These are phyloP conservation scores for Glossosoma conforme DNA, from an alignment of 1,140 invertebrate species.

Conservation along the genomic window DNA sequence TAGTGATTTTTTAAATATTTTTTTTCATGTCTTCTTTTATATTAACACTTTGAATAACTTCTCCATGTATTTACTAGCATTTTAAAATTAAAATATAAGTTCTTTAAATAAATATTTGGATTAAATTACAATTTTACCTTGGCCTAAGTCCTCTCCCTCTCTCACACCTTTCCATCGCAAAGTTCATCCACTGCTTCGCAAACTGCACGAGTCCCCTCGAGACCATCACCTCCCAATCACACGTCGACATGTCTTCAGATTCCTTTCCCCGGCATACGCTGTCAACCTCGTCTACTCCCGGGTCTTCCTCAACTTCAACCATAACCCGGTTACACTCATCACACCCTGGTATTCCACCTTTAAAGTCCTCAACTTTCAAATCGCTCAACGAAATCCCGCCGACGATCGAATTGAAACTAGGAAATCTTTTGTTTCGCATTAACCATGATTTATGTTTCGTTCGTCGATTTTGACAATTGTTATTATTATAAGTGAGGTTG, in stretches of 20 bases:
- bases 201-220: slow-evolving; percentile 62
- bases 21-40: too few relatives aligned
- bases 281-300: slow-evolving; percentile 7
- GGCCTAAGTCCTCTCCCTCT: slow-evolving; percentile 75
- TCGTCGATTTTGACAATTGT: too few relatives aligned
- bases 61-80: too few relatives aligned
- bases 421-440: slow-evolving; percentile 9
- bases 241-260: slow-evolving; percentile 6
- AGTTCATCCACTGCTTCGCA: slow-evolving; percentile 82
- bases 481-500: slow-evolving; percentile 7
- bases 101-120: too few relatives aligned
- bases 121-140: slow-evolving; percentile 35
- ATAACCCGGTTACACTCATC: slow-evolving; percentile 18
- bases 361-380: slow-evolving; percentile 23
- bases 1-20: too few relatives aligned
- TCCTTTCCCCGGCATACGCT: slow-evolving; percentile 31
- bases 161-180: slow-evolving; percentile 77
- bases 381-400: slow-evolving; percentile 11
- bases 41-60: too few relatives aligned
- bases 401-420: slow-evolving; percentile 8
- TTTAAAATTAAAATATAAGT: too few relatives aligned
- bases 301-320: background rate
- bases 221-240: slow-evolving; percentile 34
- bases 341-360: slow-evolving; percentile 23
- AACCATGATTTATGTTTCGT: background rate